Conservation (phyloP, 2,888 invertebrate species). For the Eupithecia subfuscata region DNA sequence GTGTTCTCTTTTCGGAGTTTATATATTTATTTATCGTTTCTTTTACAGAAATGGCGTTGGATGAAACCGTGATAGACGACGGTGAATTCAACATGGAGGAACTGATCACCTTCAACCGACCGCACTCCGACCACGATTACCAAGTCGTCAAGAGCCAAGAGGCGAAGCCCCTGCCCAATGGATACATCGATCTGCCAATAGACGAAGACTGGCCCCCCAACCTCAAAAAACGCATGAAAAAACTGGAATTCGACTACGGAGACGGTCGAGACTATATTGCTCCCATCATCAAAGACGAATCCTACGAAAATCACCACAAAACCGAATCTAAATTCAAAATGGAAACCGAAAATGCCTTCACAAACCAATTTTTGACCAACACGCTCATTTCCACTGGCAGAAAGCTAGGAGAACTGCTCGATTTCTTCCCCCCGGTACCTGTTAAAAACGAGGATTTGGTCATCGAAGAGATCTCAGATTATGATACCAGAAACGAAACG, state of each 20-base stretch:
- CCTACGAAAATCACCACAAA: constrained; percentile 69
- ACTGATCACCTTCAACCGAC: constrained; percentile 82
- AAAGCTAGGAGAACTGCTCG: constrained; percentile 72
- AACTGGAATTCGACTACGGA: constrained; percentile 71
- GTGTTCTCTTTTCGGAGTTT: too few species aligned
- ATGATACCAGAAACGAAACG: constrained; percentile 68
- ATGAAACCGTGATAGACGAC: constrained; percentile 82
- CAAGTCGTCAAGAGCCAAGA: constrained; percentile 71
- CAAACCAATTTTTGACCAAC: constrained; percentile 62
- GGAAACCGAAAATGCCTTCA: constrained; percentile 49
- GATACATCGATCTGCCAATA: constrained; percentile 84
- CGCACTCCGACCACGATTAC: constrained; percentile 80
- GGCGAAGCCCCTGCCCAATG: constrained; percentile 61
- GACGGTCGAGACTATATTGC: constrained; percentile 73
- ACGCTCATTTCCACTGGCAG: constrained; percentile 69
- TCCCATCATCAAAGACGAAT: constrained; percentile 74
- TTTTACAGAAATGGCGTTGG: constrained; percentile 70
- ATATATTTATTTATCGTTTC: constrained; percentile 14
- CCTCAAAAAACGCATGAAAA: constrained; percentile 77
- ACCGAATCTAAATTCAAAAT: constrained; percentile 58
- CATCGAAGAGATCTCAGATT: constrained; percentile 73
- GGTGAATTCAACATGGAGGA: constrained; percentile 86
- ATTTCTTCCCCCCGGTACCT: constrained; percentile 69
- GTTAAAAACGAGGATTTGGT: constrained; percentile 75
- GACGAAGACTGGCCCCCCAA: constrained; percentile 86